Evolutionary conservation across 2,888 invertebrate genomes (phyloP).

Genomic region (Philaethria dido): DNA sequence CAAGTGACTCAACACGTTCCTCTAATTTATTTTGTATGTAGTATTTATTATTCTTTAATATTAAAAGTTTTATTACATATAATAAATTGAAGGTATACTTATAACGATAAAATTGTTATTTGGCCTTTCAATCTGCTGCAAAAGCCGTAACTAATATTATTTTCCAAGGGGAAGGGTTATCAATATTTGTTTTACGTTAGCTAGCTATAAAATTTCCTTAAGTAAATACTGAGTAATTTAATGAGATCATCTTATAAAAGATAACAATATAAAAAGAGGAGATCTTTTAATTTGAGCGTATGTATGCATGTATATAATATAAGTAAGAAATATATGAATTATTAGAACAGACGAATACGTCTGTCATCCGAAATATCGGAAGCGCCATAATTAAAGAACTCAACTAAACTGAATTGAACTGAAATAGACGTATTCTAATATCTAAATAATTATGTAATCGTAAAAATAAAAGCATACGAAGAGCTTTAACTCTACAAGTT

Average conservation of each 20-base stretch:
- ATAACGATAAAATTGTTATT: neutral
- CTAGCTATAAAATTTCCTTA: neutral
- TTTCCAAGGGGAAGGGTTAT: slow-evolving; percentile 18
- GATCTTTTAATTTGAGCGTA: too few relatives aligned
- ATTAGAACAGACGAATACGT: too few relatives aligned
- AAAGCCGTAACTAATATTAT: too few relatives aligned
- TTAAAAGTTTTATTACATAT: neutral
- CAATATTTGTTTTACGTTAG: slow-evolving; percentile 20
- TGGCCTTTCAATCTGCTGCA: neutral
- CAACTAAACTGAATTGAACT: too few relatives aligned
- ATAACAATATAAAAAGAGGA: neutral
- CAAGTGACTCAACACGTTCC: neutral
- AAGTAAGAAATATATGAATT: too few relatives aligned
- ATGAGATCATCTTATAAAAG: slow-evolving; percentile 20
- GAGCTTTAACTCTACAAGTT: neutral
- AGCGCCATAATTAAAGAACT: neutral
- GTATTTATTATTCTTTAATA: neutral
- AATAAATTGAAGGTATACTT: neutral
- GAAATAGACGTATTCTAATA: too few relatives aligned
- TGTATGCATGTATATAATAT: too few relatives aligned
- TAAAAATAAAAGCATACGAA: neutral
- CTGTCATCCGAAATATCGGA: too few relatives aligned
- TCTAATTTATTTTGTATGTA: neutral
- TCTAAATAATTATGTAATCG: neutral
- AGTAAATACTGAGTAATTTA: slow-evolving; percentile 4